Conservation (phyloP, 35 echinoderm and acorn worm species). For the Ptychodera flava region DNA sequence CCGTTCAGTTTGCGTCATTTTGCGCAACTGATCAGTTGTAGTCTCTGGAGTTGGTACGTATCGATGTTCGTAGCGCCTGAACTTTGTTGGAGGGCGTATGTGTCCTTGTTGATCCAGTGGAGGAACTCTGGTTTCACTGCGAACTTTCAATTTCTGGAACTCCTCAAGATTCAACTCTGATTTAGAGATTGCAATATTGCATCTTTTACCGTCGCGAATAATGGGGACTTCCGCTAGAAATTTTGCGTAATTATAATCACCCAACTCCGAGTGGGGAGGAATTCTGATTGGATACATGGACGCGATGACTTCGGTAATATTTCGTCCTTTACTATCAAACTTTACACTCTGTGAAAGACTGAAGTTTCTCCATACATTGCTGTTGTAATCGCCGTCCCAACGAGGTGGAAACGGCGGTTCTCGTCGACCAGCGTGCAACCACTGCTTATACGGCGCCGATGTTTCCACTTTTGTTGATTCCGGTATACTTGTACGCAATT, state of each 20-base stretch:
- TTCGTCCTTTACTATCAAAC: conserved; percentile 22
- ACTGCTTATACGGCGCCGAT: conserved; percentile 63
- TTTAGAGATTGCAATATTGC: conserved; percentile 38
- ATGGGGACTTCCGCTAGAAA: conserved; percentile 60
- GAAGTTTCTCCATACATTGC: conserved; percentile 93
- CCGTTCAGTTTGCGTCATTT: conserved; percentile 71
- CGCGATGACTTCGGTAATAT: conserved; percentile 48
- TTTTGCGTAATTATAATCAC: conserved; percentile 57
- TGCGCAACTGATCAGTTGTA: conserved; percentile 45
- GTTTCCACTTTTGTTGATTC: conserved; percentile 53
- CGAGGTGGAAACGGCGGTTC: conserved; percentile 65
- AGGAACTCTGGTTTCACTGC: conserved; percentile 88
- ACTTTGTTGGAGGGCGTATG: conserved; percentile 52
- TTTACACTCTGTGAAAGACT: conserved; percentile 44
- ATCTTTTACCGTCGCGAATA: conserved; percentile 54
- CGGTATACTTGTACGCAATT: conserved; percentile 43
- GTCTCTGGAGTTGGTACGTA: conserved; percentile 38
- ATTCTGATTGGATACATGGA: conserved; percentile 76
- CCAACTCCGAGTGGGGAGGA: conserved; percentile 74
- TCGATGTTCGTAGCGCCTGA: conserved; percentile 53
- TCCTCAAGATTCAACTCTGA: conserved; percentile 71
- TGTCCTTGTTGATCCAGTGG: conserved; percentile 54
- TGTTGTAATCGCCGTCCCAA: conserved; percentile 86
- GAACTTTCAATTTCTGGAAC: conserved; percentile 76
- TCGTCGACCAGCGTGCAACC: conserved; percentile 61